phyloP scores from a whole-genome alignment of 2,888 invertebrate genomes.

The Diloba caeruleocephala region DNA sequence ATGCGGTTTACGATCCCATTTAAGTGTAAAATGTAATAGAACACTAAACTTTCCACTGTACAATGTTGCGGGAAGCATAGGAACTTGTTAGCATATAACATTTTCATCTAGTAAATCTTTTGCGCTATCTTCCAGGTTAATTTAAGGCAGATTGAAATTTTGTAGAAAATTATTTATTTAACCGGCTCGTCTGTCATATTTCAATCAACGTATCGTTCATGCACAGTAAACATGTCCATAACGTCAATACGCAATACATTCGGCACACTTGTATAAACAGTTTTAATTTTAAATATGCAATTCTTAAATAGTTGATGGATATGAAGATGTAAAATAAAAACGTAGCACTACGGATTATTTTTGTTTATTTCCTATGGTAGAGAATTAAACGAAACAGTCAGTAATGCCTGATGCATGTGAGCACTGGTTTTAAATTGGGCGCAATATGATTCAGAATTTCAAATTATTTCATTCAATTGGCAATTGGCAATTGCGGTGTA shows the following conservation, averaged over 20 bases:
- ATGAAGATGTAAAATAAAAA: neutral
- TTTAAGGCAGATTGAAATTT: neutral
- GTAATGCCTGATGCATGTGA: constrained; percentile 22
- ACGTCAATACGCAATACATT: constrained; percentile 10
- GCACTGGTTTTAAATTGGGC: constrained; percentile 21
- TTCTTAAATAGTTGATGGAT: constrained; percentile 17
- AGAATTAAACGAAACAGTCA: constrained; percentile 9
- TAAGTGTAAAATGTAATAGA: constrained; percentile 50
- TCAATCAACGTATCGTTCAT: constrained; percentile 22
- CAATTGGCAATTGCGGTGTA: constrained; percentile 11
- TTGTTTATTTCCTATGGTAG: too few relatives aligned
- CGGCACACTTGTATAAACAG: constrained; percentile 23
- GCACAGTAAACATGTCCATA: constrained; percentile 10
- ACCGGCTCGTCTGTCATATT: constrained; percentile 8
- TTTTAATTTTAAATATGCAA: constrained; percentile 9
- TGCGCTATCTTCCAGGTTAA: constrained; percentile 21
- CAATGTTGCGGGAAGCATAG: constrained; percentile 36
- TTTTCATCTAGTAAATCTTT: constrained; percentile 18
- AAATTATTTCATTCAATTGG: constrained; percentile 29
- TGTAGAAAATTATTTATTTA: neutral
- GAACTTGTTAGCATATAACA: constrained; percentile 18
- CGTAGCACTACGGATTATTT: too few relatives aligned
- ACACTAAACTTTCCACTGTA: constrained; percentile 46
- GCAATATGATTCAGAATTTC: constrained; percentile 9
- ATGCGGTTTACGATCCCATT: constrained; percentile 56